These are phyloP conservation scores for Macroramphosus scolopax DNA, from an alignment of 2,797 vertebrate species.

Conservation along the genomic window DNA sequence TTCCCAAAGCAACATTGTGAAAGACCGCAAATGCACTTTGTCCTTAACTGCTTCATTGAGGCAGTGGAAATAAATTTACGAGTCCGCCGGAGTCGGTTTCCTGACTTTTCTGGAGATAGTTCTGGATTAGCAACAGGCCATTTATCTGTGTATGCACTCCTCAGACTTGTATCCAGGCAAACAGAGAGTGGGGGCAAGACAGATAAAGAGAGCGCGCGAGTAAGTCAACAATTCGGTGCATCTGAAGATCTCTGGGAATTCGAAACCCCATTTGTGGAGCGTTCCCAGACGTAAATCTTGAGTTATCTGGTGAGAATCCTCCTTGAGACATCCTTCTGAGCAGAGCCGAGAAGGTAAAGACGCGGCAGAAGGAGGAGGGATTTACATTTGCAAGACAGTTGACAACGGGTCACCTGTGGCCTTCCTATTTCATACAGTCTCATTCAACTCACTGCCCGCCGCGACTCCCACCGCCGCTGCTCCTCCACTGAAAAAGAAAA, in stretches of 20 bases:
- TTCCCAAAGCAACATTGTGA: constrained; percentile 63
- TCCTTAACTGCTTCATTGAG: constrained; percentile 65
- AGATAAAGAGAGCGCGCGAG: constrained; percentile 25
- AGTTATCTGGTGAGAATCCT: constrained; percentile 58
- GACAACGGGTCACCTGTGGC: constrained; percentile 61
- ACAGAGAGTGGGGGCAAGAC: constrained; percentile 34
- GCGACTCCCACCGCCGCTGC: constrained; percentile 34
- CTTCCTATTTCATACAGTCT: constrained; percentile 45
- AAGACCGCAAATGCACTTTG: constrained; percentile 66
- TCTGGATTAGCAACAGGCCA: constrained; percentile 49
- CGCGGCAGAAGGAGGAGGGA: constrained; percentile 50
- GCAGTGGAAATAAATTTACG: constrained; percentile 60
- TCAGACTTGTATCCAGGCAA: constrained; percentile 52
- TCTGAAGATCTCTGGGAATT: constrained; percentile 64
- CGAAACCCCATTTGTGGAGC: constrained; percentile 47
- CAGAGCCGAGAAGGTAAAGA: constrained; percentile 53
- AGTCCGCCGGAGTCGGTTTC: constrained; percentile 51
- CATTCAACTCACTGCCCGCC: constrained; percentile 51
- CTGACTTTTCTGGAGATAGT: constrained; percentile 46
- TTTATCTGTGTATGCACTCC: constrained; percentile 46
- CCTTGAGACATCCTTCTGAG: constrained; percentile 45
- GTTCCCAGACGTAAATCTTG: constrained; percentile 64
- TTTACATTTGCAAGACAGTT: constrained; percentile 61
- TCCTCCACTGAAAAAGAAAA: constrained; percentile 51
- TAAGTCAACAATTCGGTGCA: constrained; percentile 59